Evolutionary conservation across 1,140 invertebrate species (phyloP).

Genomic region (Phenacoccus solenopsis): DNA sequence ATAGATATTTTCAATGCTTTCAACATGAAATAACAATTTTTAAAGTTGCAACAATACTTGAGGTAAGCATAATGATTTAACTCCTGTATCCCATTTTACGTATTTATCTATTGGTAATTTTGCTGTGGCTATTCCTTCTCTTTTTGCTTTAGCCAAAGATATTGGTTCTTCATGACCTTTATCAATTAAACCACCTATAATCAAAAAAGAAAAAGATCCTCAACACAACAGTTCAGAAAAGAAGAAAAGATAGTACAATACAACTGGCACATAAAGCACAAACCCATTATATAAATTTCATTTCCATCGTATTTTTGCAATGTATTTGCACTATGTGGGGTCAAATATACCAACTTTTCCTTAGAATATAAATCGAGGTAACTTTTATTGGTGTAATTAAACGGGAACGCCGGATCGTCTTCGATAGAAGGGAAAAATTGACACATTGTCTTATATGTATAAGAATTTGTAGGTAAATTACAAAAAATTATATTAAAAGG

Average conservation of each 20-base stretch:
- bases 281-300: slow-evolving; percentile 70
- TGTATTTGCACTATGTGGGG: slow-evolving; percentile 59
- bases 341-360: slow-evolving; percentile 69
- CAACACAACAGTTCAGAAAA: background rate
- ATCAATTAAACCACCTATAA: slow-evolving; percentile 4
- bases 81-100: slow-evolving; percentile 54
- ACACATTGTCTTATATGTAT: slow-evolving; percentile 35
- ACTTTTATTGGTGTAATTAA: slow-evolving; percentile 54
- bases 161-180: slow-evolving; percentile 43
- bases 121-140: slow-evolving; percentile 57
- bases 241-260: background rate
- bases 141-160: slow-evolving; percentile 77
- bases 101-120: slow-evolving; percentile 66
- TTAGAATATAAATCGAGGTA: slow-evolving; percentile 73
- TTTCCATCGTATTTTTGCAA: slow-evolving; percentile 56
- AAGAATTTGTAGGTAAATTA: slow-evolving; percentile 43
- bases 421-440: slow-evolving; percentile 49
- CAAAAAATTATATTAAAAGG: slow-evolving; percentile 67
- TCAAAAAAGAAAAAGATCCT: background rate
- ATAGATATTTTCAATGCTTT: too few relatives aligned
- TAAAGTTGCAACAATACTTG: slow-evolving; percentile 23
- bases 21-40: too few relatives aligned
- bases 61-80: slow-evolving; percentile 69
- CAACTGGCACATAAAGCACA: background rate
- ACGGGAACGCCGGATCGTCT: slow-evolving; percentile 53